Evolutionary conservation across 2,797 vertebrate genomes (phyloP).

Genomic region (Melanotaenia maccullochi): DNA sequence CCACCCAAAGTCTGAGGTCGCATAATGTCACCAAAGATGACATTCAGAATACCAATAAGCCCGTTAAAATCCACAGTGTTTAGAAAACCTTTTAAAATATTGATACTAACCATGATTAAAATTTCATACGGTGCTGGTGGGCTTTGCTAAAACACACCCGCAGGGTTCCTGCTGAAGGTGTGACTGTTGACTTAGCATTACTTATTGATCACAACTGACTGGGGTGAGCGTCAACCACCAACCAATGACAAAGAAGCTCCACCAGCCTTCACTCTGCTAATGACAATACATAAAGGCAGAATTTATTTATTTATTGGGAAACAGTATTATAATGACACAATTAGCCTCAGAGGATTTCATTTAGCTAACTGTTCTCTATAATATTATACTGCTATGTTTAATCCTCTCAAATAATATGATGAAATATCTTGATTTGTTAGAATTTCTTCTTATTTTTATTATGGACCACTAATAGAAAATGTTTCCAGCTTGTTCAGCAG

Average conservation of each 20-base stretch:
- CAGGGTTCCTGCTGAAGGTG: constrained; percentile 53
- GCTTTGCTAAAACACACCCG: constrained; percentile 30
- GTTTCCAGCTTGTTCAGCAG: not conserved
- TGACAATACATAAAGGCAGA: too few species aligned
- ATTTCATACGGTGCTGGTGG: constrained; percentile 55
- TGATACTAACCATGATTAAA: constrained; percentile 62
- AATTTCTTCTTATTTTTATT: too few species aligned
- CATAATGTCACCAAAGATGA: constrained; percentile 32
- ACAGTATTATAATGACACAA: too few species aligned
- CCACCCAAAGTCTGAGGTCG: constrained; percentile 28
- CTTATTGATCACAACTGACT: constrained; percentile 63
- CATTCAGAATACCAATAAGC: constrained; percentile 34
- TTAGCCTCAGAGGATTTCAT: too few species aligned
- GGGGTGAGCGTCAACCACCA: constrained; percentile 12
- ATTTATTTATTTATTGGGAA: too few species aligned
- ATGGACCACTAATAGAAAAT: too few species aligned
- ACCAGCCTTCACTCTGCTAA: not conserved
- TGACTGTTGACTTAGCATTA: constrained; percentile 76
- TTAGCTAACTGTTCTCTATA: too few species aligned
- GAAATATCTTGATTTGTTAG: too few species aligned
- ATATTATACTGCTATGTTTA: too few species aligned
- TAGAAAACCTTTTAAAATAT: constrained; percentile 66
- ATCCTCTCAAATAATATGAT: too few species aligned
- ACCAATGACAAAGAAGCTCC: not conserved
- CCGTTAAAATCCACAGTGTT: constrained; percentile 40